A percentile compares a stretch with the other conserved stretches of the same genome.
These are phyloP conservation scores for Eupeodes corollae DNA, from an alignment of 1,140 invertebrate genomes.

Conservation along the genomic window DNA sequence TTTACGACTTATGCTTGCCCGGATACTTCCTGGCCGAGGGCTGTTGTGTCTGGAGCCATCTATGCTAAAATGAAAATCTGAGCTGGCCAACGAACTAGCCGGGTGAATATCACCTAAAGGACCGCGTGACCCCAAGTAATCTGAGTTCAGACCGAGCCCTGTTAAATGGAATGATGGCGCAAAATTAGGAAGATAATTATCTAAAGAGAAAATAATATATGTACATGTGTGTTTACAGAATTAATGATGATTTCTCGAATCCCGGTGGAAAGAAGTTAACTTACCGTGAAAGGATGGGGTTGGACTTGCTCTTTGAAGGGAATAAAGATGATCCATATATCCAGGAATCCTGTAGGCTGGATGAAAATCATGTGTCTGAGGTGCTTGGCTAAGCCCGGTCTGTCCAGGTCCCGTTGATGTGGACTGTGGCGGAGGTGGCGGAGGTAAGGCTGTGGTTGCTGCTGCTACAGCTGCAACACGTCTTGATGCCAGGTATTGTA, in stretches of 20 bases:
- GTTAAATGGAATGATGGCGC: conserved; percentile 27
- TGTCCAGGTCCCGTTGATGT: background rate
- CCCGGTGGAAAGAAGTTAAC: background rate
- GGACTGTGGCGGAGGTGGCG: conserved; percentile 6
- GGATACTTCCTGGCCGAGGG: conserved; percentile 42
- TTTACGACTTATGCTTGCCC: conserved; percentile 67
- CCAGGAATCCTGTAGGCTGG: conserved; percentile 53
- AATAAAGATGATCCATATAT: conserved; percentile 59
- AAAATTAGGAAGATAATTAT: conserved; percentile 13
- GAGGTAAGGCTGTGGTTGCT: conserved; percentile 27
- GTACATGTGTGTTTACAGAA: background rate
- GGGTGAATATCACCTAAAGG: conserved; percentile 26
- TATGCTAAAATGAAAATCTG: conserved; percentile 61
- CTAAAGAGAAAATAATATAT: background rate
- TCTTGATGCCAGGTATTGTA: conserved; percentile 32
- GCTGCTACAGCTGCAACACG: conserved; percentile 36
- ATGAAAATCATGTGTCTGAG: conserved; percentile 40
- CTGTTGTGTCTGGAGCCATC: conserved; percentile 47
- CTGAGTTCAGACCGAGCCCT: conserved; percentile 27
- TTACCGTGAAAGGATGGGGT: conserved; percentile 43
- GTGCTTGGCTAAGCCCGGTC: background rate
- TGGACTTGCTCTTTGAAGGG: conserved; percentile 45
- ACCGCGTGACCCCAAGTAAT: conserved; percentile 23
- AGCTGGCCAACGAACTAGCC: conserved; percentile 52
- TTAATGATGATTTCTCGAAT: too few relatives aligned